Evolutionary conservation across 2,888 invertebrate species (phyloP).

Genomic region (Alloplasta piceator): DNA sequence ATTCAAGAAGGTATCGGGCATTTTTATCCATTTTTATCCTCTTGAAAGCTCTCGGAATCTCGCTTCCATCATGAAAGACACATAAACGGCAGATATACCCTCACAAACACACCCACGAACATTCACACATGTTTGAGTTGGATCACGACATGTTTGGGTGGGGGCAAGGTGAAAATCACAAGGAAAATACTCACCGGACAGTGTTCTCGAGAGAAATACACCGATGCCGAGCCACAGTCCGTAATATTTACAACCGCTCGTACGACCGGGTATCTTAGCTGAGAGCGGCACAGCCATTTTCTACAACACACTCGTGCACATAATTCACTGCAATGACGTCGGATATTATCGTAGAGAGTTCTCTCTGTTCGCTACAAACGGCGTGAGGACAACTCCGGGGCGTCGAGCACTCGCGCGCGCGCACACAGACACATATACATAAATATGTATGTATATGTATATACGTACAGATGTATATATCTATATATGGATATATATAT

Average conservation of each 20-base stretch:
- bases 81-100: not conserved
- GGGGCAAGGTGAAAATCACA: not conserved
- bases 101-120: not conserved
- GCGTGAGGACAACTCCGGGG: constrained; percentile 55
- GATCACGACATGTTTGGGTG: not conserved
- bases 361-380: constrained; percentile 21
- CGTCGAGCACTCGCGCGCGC: constrained; percentile 55
- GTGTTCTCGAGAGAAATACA: constrained; percentile 75
- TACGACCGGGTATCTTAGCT: constrained; percentile 76
- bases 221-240: constrained; percentile 76
- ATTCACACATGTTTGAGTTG: not conserved
- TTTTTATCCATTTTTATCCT: not conserved
- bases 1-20: too few relatives aligned
- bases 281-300: constrained; percentile 83
- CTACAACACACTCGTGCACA: constrained; percentile 81
- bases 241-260: constrained; percentile 80
- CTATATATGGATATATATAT: too few relatives aligned
- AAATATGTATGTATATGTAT: not conserved
- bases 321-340: constrained; percentile 81
- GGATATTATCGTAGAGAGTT: constrained; percentile 37
- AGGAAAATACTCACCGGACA: constrained; percentile 77
- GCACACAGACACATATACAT: constrained; percentile 10
- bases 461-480: not conserved
- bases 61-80: not conserved
- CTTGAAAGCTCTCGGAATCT: not conserved